phyloP scores from a whole-genome alignment of 2,113 vertebrate genomes.

The Syrmaticus mikado region DNA sequence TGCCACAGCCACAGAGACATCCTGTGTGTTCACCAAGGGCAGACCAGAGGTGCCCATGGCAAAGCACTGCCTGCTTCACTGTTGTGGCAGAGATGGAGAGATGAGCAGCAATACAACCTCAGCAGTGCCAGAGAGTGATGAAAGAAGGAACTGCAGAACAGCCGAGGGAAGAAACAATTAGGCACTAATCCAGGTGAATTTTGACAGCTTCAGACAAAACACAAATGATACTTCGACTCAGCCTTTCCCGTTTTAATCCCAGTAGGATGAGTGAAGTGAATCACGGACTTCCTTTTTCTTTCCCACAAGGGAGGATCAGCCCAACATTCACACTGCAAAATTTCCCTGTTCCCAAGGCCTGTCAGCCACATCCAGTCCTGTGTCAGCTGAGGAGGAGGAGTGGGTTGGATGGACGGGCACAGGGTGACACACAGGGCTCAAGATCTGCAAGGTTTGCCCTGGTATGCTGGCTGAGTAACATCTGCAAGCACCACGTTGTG shows the following conservation, averaged over 20 bases:
- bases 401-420: not conserved
- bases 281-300: not conserved
- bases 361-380: not conserved
- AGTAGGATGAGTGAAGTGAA: not conserved
- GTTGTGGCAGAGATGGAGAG: not conserved
- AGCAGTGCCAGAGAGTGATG: not conserved
- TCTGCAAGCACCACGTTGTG: not conserved
- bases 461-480: not conserved
- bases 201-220: not conserved
- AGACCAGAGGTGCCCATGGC: not conserved
- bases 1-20: not conserved
- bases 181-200: not conserved
- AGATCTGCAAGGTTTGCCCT: not conserved
- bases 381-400: not conserved
- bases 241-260: not conserved
- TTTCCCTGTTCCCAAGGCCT: fast-evolving
- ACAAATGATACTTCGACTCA: not conserved
- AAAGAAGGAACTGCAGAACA: not conserved
- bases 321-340: not conserved
- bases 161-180: not conserved
- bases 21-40: not conserved
- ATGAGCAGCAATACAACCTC: not conserved
- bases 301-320: not conserved
- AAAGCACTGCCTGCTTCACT: not conserved
- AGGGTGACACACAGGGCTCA: fast-evolving